Conservation (phyloP, 2,888 invertebrate species). For the Dynastes maya region DNA sequence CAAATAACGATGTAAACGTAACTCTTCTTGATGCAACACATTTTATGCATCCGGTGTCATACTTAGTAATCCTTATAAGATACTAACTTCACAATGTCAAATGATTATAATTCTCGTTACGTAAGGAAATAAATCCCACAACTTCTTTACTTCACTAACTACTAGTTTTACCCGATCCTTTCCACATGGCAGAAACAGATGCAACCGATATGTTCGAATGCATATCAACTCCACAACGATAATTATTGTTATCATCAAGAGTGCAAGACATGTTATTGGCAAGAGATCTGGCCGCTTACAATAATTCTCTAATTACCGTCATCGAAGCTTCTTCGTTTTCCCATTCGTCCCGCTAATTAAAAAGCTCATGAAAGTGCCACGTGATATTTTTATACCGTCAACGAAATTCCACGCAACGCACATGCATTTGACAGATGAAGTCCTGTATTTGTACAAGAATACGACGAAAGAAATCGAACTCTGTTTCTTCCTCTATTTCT, state of each 20-base stretch:
- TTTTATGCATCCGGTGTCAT: too few species aligned
- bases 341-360: constrained; percentile 38
- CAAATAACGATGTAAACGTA: too few species aligned
- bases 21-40: too few species aligned
- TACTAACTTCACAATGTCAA: too few species aligned
- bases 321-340: constrained; percentile 20
- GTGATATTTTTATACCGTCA: constrained; percentile 50
- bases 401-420: constrained; percentile 42
- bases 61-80: too few species aligned
- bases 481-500: constrained; percentile 33
- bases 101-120: too few species aligned
- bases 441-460: constrained; percentile 44
- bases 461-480: constrained; percentile 41
- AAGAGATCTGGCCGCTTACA: constrained; percentile 30
- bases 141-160: constrained; percentile 1
- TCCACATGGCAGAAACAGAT: constrained; percentile 12
- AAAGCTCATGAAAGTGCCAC: constrained; percentile 47
- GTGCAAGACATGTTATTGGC: constrained; percentile 41
- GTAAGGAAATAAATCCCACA: not conserved
- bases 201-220: constrained; percentile 1
- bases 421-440: constrained; percentile 50
- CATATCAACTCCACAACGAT: not conserved
- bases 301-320: constrained; percentile 45
- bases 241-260: constrained; percentile 20
- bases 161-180: constrained; percentile 2